phyloP scores from a whole-genome alignment of 2,888 invertebrate genomes.

The Seladonia tumulorum region DNA sequence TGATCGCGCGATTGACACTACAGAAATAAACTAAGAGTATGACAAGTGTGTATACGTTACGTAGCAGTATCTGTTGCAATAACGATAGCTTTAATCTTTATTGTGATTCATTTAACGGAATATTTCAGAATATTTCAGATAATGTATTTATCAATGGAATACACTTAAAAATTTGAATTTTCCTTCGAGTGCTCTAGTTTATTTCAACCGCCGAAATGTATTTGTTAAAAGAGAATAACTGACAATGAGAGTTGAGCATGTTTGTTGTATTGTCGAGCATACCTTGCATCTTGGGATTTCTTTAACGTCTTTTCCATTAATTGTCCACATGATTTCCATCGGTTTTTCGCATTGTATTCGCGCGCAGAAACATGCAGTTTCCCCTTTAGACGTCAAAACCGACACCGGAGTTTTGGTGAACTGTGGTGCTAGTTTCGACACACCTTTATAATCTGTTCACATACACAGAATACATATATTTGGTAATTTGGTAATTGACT shows the following conservation, averaged over 20 bases:
- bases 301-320: constrained; percentile 84
- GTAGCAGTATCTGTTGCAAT: neutral
- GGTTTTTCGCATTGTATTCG: constrained; percentile 84
- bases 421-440: constrained; percentile 78
- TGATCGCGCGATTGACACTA: neutral
- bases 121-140: neutral
- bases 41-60: neutral
- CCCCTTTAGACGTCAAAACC: constrained; percentile 84
- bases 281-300: constrained; percentile 82
- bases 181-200: neutral
- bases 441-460: constrained; percentile 73
- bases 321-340: constrained; percentile 86
- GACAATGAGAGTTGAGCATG: neutral
- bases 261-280: constrained; percentile 27
- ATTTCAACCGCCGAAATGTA: neutral
- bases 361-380: constrained; percentile 86
- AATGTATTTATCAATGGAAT: neutral
- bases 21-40: neutral
- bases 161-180: neutral
- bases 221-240: neutral
- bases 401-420: constrained; percentile 86
- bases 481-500: neutral
- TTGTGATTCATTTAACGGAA: neutral
- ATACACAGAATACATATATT: neutral
- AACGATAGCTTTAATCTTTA: neutral